Base-by-base conservation (phyloP, 2,797 vertebrate genomes). In the Fistularia commersonii region DNA sequence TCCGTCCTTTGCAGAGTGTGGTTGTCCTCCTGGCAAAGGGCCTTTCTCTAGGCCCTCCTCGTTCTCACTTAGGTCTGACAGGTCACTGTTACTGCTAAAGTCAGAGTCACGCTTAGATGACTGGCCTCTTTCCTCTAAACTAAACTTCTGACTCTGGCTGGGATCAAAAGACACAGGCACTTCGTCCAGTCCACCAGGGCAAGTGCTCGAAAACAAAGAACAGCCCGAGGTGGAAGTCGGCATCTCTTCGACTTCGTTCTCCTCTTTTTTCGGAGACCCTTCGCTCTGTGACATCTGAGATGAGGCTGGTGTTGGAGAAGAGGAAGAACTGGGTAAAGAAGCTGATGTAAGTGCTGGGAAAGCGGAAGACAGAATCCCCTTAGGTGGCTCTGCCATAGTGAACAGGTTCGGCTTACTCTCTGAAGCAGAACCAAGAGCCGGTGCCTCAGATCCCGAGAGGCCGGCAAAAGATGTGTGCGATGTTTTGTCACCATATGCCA, bases 31-130 rank as follows among this genome's bases (percentile, higher is more conserved):
- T 69, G 90, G 91, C 61, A 90, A 83, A 44, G 90, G 92, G 45
- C 85, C 89, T 74, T 93, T 93, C 52, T 92, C 93, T 3, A 83
- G 89, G 32, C 92, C 91, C 35, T 98, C 96, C 78, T 99, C 97
- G 14, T 93, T 92, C 71, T 99, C 97, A 53, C 97, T 99, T 68
- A 99, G 81, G 84, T 99, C 97, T 59, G 96, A 98, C 61, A 99
- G 82, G 79, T 98, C 97, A 40, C 96, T 99, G 83, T 99, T 98
- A 71, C 93, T 93, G 77, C 95, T 98, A 45, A 95, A 97, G 72
- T 99, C 97, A 0, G 96, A 97, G 80, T 99, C 97, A 32, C 89
- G 93, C 83, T 94, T 98, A 37, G 93, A 92, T 0, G 88, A 90
- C 54, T 95, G 91, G 64, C 93, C 92, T 51, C 97, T 89, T 52